Base-by-base conservation (phyloP, 35 echinoderm and acorn worm genomes). In the Lytechinus variegatus region DNA sequence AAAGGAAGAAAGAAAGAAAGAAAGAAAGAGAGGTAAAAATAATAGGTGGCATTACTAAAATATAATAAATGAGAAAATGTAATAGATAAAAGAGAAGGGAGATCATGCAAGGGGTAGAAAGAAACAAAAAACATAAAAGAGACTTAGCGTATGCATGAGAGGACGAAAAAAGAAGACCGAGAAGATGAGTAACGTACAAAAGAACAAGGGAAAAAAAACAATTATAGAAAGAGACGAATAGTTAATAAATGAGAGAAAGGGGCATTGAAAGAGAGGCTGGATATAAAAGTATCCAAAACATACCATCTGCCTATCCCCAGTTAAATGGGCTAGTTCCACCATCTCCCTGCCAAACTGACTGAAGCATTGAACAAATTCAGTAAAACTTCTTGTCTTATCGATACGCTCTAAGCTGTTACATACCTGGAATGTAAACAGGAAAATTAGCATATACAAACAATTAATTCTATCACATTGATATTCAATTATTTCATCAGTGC, bases 261-360 rank as follows among this genome's bases (percentile, higher is more conserved):
- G 66, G 33, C 33, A 44, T 44, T 0, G 19, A n/a, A 24, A 5
- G 66, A n/a, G 16, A 79, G 4, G 14, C 56, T 58, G 56, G 13
- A 58, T 58, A 24, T 4, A 5, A 79, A 4, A 24, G 16, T 6
- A 79, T 19, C n/a, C 61, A 52, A 52, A 79, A 99, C 96, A 96
- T 94, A 99, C 97, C 53, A 96, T 96, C 96, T 98, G 98, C 95
- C 98, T 87, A 89, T 99, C 98, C 19, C 98, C 98, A 12, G 98
- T 99, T 27, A 98, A 95, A 79, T 99, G 98, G 54, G 98, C 98
- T 94, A 99, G 95, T 61, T 98, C 98, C 24, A 99, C 98, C 98
- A 99, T 99, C 89, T 99, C 97, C 60, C 97, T 98, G 13, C 98
- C 98, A 96, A 99, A 99, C 71, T 99, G 98, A 93, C 97, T 98